A percentile compares a stretch with the other conserved stretches of the same genome.
phyloP scores from a whole-genome alignment of 2,888 invertebrate species.

The Drosophila fulvimacula region DNA sequence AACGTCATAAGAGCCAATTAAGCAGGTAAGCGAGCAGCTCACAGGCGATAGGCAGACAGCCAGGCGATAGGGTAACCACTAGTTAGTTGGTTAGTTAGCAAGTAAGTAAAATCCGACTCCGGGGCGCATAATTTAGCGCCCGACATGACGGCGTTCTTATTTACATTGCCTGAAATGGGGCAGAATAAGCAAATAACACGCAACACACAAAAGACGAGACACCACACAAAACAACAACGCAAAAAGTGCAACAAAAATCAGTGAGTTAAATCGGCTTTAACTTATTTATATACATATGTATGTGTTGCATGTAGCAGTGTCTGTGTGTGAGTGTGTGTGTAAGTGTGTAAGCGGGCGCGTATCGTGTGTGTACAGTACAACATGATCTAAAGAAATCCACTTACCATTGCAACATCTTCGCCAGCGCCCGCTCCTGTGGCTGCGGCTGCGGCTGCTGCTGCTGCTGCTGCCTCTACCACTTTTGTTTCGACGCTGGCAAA shows the following conservation, averaged over 20 bases:
- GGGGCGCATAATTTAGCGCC: conserved; percentile 61
- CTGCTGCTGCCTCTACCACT: conserved; percentile 33
- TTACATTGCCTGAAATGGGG: conserved; percentile 65
- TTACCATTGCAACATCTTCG: conserved; percentile 76
- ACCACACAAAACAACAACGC: conserved; percentile 1
- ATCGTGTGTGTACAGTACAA: conserved; percentile 38
- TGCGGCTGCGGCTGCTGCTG: conserved; percentile 11
- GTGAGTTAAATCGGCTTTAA: conserved; percentile 63
- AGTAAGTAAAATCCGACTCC: conserved; percentile 6
- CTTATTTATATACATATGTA: conserved; percentile 33
- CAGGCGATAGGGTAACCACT: conserved; percentile 39
- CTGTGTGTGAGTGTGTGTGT: neutral
- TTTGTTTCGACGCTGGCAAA: conserved; percentile 54
- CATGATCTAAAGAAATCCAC: conserved; percentile 58
- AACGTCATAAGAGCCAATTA: conserved; percentile 81
- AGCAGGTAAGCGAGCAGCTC: conserved; percentile 68
- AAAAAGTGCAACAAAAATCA: conserved; percentile 38
- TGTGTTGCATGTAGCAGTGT: conserved; percentile 4
- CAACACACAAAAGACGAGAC: conserved; percentile 59
- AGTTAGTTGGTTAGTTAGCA: conserved; percentile 19
- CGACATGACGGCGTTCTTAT: conserved; percentile 66
- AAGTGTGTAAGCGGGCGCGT: conserved; percentile 30
- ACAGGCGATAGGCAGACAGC: conserved; percentile 41
- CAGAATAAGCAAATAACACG: conserved; percentile 61
- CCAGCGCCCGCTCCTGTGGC: conserved; percentile 28